Evolutionary conservation across 2,113 vertebrate species (phyloP), one percentile per base, ranked within the genome.

Genomic region (Seriola dumerili): DNA sequence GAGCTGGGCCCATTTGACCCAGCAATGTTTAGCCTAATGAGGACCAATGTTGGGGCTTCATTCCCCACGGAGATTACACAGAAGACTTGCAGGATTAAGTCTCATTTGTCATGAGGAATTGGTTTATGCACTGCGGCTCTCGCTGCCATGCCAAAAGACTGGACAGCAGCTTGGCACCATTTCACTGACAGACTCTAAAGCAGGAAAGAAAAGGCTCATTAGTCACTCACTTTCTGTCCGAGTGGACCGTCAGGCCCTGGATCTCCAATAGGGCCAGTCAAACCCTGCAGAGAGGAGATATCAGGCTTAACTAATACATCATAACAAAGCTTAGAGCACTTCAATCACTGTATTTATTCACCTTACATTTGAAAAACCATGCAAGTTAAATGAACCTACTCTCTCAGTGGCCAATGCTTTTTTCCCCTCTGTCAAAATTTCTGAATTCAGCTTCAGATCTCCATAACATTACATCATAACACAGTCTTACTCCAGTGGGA

Each of bases 201-300:
- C 77, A 74, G 76, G 78, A 86, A 79, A 57, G 68, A 54, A 85
- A 89, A 80, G 86, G 81, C 71, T 90, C 57, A 85, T 89, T 94
- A 93, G 89, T 87, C 80, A 95, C 93, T 96, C 94, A 99, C 98
- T 95, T 99, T 99, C 91, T 97, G 97, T 92, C 98, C 98, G 57
- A 85, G 91, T 83, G 95, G 95, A 88, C 98, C 98, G 57, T 95
- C 89, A 4, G 92, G 93, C 29, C 98, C 98, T 52, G 71, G 89
- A 23, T 97, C 96, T 93, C 98, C 98, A 85, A 96, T 91, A 71
- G 97, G 97, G 81, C 98, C 98, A 34, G 96, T 97, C 92, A 98
- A 92, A 86, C 98, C 98, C 98, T 99, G 93, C 69, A 88, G 85
- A 40, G 91, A 91, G 68, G 13, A 87, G 34, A 88, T 55, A 87